Evolutionary conservation across 2,888 invertebrate species (phyloP).

Genomic region (Trichacis sp.): DNA sequence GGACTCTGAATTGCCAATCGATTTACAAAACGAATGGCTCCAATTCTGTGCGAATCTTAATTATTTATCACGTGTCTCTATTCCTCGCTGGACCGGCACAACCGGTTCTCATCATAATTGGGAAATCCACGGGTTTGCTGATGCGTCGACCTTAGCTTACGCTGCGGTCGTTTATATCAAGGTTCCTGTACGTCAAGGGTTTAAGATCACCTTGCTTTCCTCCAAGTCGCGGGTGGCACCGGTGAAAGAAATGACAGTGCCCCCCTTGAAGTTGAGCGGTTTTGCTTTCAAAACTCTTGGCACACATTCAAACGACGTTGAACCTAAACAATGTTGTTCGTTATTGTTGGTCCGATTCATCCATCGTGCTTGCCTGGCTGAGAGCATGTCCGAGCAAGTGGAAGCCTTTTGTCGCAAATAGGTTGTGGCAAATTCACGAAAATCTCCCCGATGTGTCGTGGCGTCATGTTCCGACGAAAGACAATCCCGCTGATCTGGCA

Average conservation of each 20-base stretch:
- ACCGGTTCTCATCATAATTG: neutral
- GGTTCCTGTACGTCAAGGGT: neutral
- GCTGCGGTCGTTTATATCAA: conserved; percentile 35
- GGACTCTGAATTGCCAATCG: neutral
- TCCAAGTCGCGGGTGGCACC: conserved; percentile 13
- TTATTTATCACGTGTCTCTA: conserved; percentile 3
- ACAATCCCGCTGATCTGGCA: too few species aligned
- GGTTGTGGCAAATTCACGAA: too few species aligned
- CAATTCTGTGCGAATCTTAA: neutral
- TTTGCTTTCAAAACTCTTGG: neutral
- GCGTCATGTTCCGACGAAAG: too few species aligned
- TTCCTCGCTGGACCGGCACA: conserved; percentile 18
- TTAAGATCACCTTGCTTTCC: neutral
- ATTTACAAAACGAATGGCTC: too few species aligned
- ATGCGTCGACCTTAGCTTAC: conserved; percentile 42
- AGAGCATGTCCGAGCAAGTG: neutral
- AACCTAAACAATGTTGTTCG: too few species aligned
- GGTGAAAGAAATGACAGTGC: conserved; percentile 7
- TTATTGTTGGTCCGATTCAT: too few species aligned
- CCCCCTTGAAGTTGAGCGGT: neutral
- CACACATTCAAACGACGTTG: neutral
- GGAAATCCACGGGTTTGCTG: conserved; percentile 43
- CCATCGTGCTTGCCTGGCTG: neutral
- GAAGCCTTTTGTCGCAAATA: too few species aligned
- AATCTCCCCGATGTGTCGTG: too few species aligned